Percentiles rank a stretch among this genome's conserved stretches.
Conservation (phyloP, 2,888 invertebrate genomes). For the Oscheius sp. region DNA sequence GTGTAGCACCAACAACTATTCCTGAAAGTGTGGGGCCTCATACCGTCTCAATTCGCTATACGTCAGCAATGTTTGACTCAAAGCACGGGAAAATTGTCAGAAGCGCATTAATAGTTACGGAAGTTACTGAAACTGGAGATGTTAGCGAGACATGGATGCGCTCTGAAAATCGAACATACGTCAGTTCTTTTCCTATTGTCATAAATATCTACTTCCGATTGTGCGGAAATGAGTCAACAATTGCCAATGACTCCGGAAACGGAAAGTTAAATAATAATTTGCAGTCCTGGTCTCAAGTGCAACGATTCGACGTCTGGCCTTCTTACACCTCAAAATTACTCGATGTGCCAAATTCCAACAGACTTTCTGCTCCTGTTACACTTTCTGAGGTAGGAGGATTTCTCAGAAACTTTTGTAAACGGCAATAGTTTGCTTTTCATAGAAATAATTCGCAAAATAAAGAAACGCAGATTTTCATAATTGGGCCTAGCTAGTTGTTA, state of each 20-base stretch:
- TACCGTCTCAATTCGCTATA: slow-evolving; percentile 38
- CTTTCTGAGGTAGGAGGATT: slow-evolving; percentile 50
- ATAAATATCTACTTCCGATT: no score
- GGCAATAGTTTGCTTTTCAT: no score
- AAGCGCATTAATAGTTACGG: slow-evolving; percentile 66
- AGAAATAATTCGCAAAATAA: no score
- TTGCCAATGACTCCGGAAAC: slow-evolving; percentile 6
- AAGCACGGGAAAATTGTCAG: slow-evolving; percentile 53
- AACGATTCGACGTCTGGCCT: slow-evolving; percentile 69
- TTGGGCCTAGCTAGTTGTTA: background rate
- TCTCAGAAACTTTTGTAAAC: no score
- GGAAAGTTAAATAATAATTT: slow-evolving; percentile 28
- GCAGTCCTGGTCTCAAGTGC: slow-evolving; percentile 66
- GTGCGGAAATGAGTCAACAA: slow-evolving; percentile 10
- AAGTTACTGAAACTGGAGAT: slow-evolving; percentile 55
- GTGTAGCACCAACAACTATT: slow-evolving; percentile 38
- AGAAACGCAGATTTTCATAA: background rate
- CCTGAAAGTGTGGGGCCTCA: slow-evolving; percentile 43
- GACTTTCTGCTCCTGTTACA: slow-evolving; percentile 27
- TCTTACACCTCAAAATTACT: slow-evolving; percentile 92
- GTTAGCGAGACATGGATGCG: slow-evolving; percentile 48
- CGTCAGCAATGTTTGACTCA: slow-evolving; percentile 47
- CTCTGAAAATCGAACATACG: slow-evolving; percentile 48
- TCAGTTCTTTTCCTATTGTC: slow-evolving; percentile 26
- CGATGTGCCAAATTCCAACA: slow-evolving; percentile 73